These are phyloP conservation scores for Bibio marci DNA, from an alignment of 2,888 invertebrate genomes.

Conservation along the genomic window DNA sequence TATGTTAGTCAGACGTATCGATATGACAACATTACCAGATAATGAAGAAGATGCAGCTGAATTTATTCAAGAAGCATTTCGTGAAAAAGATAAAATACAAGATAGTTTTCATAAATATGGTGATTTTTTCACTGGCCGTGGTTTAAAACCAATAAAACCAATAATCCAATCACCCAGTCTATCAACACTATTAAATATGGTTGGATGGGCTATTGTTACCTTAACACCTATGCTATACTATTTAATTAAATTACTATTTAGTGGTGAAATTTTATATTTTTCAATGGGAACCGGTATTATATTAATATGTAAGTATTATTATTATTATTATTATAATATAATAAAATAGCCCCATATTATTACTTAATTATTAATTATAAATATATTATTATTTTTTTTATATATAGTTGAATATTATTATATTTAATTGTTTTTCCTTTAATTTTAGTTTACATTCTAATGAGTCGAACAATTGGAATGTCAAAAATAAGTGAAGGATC, in stretches of 20 bases:
- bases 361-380: neutral
- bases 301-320: conserved; percentile 51
- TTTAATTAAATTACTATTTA: conserved; percentile 45
- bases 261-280: conserved; percentile 54
- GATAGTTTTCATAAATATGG: conserved; percentile 35
- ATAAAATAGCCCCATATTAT: neutral
- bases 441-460: conserved; percentile 55
- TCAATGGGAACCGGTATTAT: conserved; percentile 52
- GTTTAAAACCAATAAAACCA: conserved; percentile 42
- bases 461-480: conserved; percentile 66
- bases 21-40: conserved; percentile 61
- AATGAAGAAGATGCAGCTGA: conserved; percentile 49
- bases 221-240: conserved; percentile 56
- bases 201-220: conserved; percentile 49
- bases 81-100: conserved; percentile 49
- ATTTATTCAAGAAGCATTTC: conserved; percentile 70
- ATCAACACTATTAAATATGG: conserved; percentile 51
- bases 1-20: conserved; percentile 64
- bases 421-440: conserved; percentile 12
- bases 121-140: conserved; percentile 62
- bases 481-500: conserved; percentile 73
- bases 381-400: neutral
- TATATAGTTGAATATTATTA: conserved; percentile 1
- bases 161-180: conserved; percentile 40
- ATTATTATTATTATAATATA: neutral